Conservation (phyloP, 2,113 vertebrate species). For the Otus sunia region DNA sequence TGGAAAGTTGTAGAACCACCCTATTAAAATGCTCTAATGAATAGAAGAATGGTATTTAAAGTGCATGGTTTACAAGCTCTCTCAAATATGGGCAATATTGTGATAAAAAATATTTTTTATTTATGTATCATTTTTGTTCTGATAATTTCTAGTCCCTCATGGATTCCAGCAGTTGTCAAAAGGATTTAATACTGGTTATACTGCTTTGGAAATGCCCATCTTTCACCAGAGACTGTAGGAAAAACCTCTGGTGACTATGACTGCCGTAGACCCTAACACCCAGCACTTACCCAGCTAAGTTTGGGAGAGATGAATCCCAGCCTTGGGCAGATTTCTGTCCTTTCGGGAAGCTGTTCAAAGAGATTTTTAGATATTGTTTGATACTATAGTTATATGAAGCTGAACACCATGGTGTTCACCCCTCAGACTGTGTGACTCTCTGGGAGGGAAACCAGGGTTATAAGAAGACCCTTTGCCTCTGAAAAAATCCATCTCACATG, state of each 20-base stretch:
- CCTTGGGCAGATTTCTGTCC: neutral
- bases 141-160: neutral
- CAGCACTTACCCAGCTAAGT: neutral
- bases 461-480: neutral
- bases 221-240: neutral
- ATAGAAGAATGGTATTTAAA: neutral
- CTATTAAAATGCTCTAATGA: neutral
- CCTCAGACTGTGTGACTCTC: neutral
- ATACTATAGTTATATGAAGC: neutral
- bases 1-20: neutral
- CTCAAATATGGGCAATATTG: neutral
- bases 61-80: neutral
- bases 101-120: neutral
- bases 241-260: neutral
- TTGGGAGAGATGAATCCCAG: neutral
- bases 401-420: neutral
- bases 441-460: neutral
- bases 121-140: neutral
- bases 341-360: neutral
- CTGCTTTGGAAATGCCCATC: neutral
- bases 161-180: slow-evolving; percentile 38
- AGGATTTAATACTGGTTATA: neutral
- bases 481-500: neutral
- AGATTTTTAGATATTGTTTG: neutral
- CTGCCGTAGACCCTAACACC: neutral